phyloP scores from a whole-genome alignment of 2,888 invertebrate species.

The Mythimna impura region DNA sequence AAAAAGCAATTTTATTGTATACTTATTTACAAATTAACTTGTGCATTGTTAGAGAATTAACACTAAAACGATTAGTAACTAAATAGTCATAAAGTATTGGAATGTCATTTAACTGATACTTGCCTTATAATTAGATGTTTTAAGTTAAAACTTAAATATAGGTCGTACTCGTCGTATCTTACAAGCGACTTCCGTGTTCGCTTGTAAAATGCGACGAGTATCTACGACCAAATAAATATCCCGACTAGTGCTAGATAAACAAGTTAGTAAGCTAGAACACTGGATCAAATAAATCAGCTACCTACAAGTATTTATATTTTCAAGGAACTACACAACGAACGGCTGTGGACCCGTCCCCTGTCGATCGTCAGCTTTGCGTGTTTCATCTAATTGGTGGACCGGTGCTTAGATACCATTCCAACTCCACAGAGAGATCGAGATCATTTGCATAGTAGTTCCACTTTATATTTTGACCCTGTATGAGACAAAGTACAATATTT shows the following conservation, averaged over 20 bases:
- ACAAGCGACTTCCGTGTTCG: too few species aligned
- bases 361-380: too few species aligned
- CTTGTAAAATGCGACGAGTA: neutral
- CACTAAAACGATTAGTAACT: neutral
- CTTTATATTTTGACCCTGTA: too few species aligned
- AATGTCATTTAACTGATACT: neutral
- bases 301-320: too few species aligned
- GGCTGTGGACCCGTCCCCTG: too few species aligned
- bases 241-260: neutral
- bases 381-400: too few species aligned
- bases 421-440: too few species aligned
- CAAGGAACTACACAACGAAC: too few species aligned
- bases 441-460: too few species aligned
- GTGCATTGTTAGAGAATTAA: conserved; percentile 2
- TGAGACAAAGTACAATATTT: neutral
- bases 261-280: neutral
- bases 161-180: too few species aligned
- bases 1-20: neutral
- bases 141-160: neutral
- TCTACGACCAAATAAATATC: conserved; percentile 2
- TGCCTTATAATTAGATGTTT: neutral
- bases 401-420: too few species aligned
- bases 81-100: neutral
- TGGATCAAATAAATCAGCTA: neutral
- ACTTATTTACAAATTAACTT: neutral